phyloP scores from a whole-genome alignment of 1,140 invertebrate genomes.

The Parasteatoda tepidariorum region DNA sequence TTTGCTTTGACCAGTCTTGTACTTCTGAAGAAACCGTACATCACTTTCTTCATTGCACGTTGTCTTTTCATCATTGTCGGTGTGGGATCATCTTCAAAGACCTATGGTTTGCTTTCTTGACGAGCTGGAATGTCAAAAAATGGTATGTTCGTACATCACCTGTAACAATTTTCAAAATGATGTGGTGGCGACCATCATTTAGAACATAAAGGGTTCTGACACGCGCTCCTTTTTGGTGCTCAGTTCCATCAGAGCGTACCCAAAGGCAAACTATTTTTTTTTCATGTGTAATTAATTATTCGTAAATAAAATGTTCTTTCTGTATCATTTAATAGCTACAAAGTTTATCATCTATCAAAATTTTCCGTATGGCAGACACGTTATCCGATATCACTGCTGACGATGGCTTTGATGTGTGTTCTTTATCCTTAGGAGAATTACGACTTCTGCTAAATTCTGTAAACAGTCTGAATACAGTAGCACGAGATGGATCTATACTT shows the following conservation, averaged over 20 bases:
- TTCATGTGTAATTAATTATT: not conserved
- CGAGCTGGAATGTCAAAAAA: not conserved
- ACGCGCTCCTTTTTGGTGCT: not conserved
- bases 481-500: too few relatives aligned
- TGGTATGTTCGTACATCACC: constrained; percentile 5
- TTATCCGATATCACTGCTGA: not conserved
- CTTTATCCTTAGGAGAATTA: not conserved
- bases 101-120: not conserved
- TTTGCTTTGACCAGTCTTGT: not conserved
- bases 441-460: not conserved
- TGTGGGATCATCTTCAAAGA: constrained; percentile 7
- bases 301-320: not conserved
- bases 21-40: not conserved
- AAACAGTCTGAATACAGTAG: not conserved
- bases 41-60: not conserved
- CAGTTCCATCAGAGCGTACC: not conserved
- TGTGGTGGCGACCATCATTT: constrained; percentile 1
- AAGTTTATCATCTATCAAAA: not conserved
- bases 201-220: not conserved
- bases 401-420: not conserved
- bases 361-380: not conserved
- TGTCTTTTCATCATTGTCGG: constrained; percentile 5
- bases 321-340: not conserved
- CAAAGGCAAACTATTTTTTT: constrained; percentile 1
- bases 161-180: not conserved